Percentiles rank a stretch among this genome's conserved stretches.
phyloP scores from a whole-genome alignment of 2,797 vertebrate species.

The Crotalus adamanteus region DNA sequence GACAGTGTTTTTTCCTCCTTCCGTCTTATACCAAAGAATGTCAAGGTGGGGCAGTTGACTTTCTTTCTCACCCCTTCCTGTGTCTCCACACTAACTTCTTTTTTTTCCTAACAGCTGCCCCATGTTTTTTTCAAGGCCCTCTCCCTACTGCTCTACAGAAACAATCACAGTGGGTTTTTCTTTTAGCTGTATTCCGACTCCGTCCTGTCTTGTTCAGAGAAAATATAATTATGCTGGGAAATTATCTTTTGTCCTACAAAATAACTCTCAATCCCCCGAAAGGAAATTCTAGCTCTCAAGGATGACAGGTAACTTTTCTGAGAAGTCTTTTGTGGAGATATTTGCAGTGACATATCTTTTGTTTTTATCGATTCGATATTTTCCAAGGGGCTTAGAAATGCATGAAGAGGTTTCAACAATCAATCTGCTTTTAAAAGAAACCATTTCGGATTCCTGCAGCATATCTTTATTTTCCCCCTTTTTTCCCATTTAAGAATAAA shows the following conservation, averaged over 20 bases:
- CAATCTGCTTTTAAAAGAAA: constrained; percentile 37
- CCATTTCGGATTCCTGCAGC: constrained; percentile 8
- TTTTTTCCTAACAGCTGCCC: neutral
- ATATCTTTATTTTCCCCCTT: neutral
- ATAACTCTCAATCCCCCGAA: constrained; percentile 38
- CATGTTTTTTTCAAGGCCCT: neutral
- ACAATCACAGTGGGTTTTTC: neutral
- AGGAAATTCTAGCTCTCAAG: constrained; percentile 44
- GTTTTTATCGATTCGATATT: constrained; percentile 57
- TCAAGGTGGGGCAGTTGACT: neutral
- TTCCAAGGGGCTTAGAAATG: constrained; percentile 62
- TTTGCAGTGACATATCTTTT: constrained; percentile 59
- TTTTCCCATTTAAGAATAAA: neutral
- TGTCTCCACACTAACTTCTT: neutral
- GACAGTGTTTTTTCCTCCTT: neutral
- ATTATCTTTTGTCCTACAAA: constrained; percentile 58
- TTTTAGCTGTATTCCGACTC: neutral
- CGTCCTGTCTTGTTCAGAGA: neutral
- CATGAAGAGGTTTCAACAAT: constrained; percentile 50
- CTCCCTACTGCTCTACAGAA: neutral
- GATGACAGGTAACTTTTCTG: constrained; percentile 50
- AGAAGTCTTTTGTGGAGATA: constrained; percentile 28
- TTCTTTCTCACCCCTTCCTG: neutral
- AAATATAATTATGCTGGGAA: neutral
- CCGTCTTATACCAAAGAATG: neutral